Evolutionary conservation across 2,888 invertebrate species (phyloP).

Genomic region (Ptychoptera albimana): DNA sequence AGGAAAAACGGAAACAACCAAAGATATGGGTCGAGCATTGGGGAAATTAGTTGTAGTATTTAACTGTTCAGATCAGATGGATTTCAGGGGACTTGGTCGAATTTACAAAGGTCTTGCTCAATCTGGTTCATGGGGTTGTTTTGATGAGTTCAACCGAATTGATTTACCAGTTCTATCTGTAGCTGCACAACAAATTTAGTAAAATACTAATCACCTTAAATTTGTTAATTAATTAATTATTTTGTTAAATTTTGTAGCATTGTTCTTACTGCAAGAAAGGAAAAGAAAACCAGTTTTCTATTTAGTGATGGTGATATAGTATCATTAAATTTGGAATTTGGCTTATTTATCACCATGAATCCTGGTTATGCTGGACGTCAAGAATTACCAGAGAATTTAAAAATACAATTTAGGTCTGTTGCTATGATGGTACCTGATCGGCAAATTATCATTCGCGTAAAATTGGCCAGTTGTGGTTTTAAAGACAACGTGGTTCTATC

Average conservation of each 20-base stretch:
- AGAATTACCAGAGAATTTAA: constrained; percentile 70
- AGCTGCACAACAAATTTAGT: constrained; percentile 65
- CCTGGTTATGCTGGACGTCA: constrained; percentile 77
- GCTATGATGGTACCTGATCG: constrained; percentile 83
- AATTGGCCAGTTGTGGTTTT: constrained; percentile 70
- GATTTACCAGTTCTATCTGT: constrained; percentile 72
- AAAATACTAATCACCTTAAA: neutral
- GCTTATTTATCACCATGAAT: constrained; percentile 69
- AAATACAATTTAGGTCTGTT: constrained; percentile 63
- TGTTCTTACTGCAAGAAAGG: constrained; percentile 36
- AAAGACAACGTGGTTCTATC: constrained; percentile 58
- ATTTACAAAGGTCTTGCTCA: constrained; percentile 62
- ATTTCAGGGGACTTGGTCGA: constrained; percentile 54
- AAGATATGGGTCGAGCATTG: constrained; percentile 71
- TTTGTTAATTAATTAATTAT: neutral
- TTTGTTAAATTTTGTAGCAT: constrained; percentile 18
- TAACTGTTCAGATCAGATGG: constrained; percentile 83
- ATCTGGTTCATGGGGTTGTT: constrained; percentile 76
- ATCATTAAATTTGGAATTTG: constrained; percentile 60
- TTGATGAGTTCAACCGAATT: constrained; percentile 76
- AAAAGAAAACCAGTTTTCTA: constrained; percentile 38
- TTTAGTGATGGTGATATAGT: constrained; percentile 65
- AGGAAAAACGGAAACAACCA: constrained; percentile 74
- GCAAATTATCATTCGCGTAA: constrained; percentile 73
- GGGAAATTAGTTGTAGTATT: constrained; percentile 78